phyloP scores from a whole-genome alignment of 2,113 vertebrate species.

The Atractosteus spatula region DNA sequence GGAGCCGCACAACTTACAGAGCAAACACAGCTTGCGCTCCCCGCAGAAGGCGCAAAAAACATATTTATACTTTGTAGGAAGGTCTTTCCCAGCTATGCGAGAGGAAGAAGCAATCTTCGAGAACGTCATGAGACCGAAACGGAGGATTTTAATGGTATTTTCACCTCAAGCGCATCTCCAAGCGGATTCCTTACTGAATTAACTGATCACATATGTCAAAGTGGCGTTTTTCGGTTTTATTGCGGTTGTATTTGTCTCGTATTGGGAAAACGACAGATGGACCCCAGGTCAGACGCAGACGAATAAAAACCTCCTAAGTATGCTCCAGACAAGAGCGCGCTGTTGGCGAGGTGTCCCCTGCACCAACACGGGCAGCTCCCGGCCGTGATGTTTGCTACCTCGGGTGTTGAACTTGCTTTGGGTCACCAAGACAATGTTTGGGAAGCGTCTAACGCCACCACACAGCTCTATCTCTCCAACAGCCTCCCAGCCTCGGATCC shows the following conservation, averaged over 20 bases:
- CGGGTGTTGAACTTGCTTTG: constrained; percentile 56
- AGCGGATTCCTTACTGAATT: not conserved
- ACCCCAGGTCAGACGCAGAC: constrained; percentile 33
- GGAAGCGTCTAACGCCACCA: constrained; percentile 61
- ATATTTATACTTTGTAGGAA: no score
- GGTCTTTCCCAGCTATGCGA: no score
- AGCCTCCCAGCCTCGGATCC: constrained; percentile 41
- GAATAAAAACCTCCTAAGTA: constrained; percentile 42
- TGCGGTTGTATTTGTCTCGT: not conserved
- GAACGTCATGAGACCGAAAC: not conserved
- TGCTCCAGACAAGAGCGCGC: constrained; percentile 58
- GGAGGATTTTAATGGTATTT: not conserved
- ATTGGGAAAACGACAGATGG: constrained; percentile 16
- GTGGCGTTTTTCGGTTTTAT: not conserved
- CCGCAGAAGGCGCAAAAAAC: no score
- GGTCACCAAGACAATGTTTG: constrained; percentile 51
- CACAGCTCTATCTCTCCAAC: constrained; percentile 43
- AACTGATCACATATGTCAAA: not conserved
- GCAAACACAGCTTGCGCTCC: no score
- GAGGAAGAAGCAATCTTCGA: no score
- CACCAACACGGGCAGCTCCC: constrained; percentile 34
- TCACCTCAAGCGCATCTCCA: not conserved
- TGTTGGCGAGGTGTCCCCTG: constrained; percentile 57
- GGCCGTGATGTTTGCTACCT: constrained; percentile 72
- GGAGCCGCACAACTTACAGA: no score